Base-by-base conservation (phyloP, 2,797 vertebrate species). In the Spinus olivaceus region DNA sequence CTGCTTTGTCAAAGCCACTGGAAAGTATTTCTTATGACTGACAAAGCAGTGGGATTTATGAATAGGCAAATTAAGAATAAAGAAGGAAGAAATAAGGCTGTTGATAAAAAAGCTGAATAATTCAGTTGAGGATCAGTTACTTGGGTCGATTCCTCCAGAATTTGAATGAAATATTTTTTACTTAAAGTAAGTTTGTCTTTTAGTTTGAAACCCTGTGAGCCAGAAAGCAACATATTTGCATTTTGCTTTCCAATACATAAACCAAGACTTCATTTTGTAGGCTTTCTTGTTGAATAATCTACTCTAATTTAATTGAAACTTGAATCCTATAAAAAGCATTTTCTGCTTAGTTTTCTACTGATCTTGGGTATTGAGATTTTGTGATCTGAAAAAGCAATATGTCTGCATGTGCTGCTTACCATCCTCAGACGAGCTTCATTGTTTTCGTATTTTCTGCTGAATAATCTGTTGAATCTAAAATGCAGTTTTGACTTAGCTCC, bases 91-190 rank as follows among this genome's bases (percentile, higher is more conserved):
- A 94, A 81, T 93, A 90, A 94, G 92, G 83, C 89, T 95, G 92
- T 95, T 94, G 95, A 95, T 96, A 95, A 91, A 96, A 95, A 95
- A 96, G 80, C 90, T 96, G 95, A 97, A 97, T 96, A 96, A 97
- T 94, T 97, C 95, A 95, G 95, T 82, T 92, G 94, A 94, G 95
- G 95, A 97, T 95, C 93, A 94, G 91, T 93, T 95, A 53, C 88
- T 95, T 60, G 78, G 97, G 82, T 94, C 12, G 53, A 90, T 90
- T 97, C 81, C 51, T 66, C 46, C 64, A 89, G 88, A 94, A 96
- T 92, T 89, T 96, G 95, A 95, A 96, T 96, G 92, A 93, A 95
- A 96, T 93, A 3, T 90, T 95, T 95, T 93, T 94, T 95, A 83
- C 91, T 82, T 92, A 74, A 96, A 96, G 88, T 90, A 96, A 94